Conservation (phyloP, 2,888 invertebrate genomes). For the Drosophila infuscata region DNA sequence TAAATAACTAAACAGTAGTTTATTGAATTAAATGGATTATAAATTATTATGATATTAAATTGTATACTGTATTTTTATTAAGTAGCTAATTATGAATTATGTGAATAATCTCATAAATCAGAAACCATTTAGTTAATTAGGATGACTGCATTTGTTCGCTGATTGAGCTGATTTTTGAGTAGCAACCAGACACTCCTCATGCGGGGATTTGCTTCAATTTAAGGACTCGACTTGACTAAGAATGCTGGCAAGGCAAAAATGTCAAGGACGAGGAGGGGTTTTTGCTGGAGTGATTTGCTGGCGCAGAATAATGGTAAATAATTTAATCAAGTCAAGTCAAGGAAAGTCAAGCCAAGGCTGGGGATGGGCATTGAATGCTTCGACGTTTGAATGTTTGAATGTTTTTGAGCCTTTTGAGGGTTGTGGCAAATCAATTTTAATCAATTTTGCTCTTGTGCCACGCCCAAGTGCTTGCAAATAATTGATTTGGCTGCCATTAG, state of each 20-base stretch:
- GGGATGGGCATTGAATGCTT: not conserved
- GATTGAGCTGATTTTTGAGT: not conserved
- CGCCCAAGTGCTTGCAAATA: constrained; percentile 67
- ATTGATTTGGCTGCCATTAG: constrained; percentile 77
- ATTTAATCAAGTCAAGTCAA: constrained; percentile 50
- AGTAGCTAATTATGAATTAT: not conserved
- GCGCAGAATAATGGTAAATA: constrained; percentile 27
- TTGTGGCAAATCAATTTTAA: constrained; percentile 70
- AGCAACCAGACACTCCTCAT: constrained; percentile 3
- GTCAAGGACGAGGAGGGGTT: constrained; percentile 14
- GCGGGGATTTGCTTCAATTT: constrained; percentile 1
- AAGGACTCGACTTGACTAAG: not conserved
- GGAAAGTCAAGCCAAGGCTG: constrained; percentile 31
- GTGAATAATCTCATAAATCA: not conserved
- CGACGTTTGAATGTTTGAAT: constrained; percentile 40
- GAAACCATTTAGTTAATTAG: constrained; percentile 15
- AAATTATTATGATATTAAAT: not conserved
- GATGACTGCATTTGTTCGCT: constrained; percentile 5
- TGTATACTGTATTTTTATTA: not conserved
- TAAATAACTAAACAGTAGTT: no score
- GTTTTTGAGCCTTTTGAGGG: constrained; percentile 40
- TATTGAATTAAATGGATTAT: no score
- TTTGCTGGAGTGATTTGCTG: constrained; percentile 4
- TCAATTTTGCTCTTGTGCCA: constrained; percentile 66
- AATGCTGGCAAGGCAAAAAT: constrained; percentile 12